Evolutionary conservation across 2,113 vertebrate species (phyloP).

Genomic region (Cryptomyrus ogoouensis): DNA sequence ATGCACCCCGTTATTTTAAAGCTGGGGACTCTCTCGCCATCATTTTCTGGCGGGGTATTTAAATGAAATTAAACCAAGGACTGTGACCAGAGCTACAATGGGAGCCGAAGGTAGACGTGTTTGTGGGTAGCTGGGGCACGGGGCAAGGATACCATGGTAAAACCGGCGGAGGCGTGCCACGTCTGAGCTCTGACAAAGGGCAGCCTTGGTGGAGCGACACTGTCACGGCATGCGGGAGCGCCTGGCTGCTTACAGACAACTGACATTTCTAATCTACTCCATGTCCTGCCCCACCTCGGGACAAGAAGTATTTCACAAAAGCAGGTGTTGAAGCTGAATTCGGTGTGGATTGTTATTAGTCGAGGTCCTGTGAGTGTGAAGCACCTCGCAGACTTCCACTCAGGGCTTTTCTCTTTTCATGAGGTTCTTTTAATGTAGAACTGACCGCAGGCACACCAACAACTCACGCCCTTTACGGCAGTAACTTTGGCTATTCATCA

Average conservation of each 20-base stretch:
- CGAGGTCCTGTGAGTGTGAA: background rate
- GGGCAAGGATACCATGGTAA: background rate
- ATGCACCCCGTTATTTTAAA: conserved; percentile 51
- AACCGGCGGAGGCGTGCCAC: background rate
- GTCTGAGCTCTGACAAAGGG: conserved; percentile 10
- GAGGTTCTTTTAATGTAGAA: conserved; percentile 2
- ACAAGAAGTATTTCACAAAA: conserved; percentile 9
- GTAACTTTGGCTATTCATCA: background rate
- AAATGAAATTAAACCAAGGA: conserved; percentile 33
- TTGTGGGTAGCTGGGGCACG: background rate
- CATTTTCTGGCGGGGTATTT: conserved; percentile 28
- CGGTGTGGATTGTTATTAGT: background rate
- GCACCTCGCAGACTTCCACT: background rate
- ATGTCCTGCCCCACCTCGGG: background rate
- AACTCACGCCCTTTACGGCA: background rate
- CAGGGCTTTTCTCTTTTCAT: background rate
- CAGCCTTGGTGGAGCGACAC: background rate
- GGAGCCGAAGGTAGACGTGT: conserved; percentile 13
- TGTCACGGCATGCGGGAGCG: background rate
- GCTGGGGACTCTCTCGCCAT: conserved; percentile 47
- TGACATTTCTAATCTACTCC: conserved; percentile 13
- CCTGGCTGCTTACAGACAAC: background rate
- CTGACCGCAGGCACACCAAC: background rate
- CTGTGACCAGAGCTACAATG: conserved; percentile 25
- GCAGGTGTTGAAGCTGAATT: conserved; percentile 10